Conservation (phyloP, 2,113 vertebrate species). For the Holacanthus passer region DNA sequence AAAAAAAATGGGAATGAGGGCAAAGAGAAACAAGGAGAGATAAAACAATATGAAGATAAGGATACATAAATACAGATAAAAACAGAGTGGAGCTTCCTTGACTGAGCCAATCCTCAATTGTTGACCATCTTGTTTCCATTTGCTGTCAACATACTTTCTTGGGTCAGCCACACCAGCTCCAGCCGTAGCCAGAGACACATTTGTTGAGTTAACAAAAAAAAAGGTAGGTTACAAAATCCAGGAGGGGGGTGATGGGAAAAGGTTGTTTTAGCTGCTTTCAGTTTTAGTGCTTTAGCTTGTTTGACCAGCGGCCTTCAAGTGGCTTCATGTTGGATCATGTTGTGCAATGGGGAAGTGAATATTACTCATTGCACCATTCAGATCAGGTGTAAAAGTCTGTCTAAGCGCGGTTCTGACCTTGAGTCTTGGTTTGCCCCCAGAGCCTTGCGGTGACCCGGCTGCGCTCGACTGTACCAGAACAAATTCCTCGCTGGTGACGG, state of each 20-base stretch:
- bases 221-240: background rate
- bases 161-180: background rate
- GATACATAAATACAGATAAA: background rate
- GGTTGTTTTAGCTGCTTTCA: background rate
- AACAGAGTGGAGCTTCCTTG: constrained; percentile 17
- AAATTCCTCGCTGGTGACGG: constrained; percentile 94
- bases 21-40: background rate
- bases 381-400: background rate
- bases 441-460: constrained; percentile 84
- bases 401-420: constrained; percentile 84
- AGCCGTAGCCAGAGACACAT: background rate
- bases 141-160: background rate
- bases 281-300: no score
- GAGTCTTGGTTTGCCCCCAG: constrained; percentile 89
- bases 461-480: constrained; percentile 89
- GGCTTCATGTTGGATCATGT: background rate
- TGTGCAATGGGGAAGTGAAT: background rate
- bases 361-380: background rate
- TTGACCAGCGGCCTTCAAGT: background rate
- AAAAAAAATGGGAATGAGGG: background rate
- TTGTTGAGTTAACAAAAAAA: background rate
- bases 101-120: background rate
- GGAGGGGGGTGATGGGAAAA: no score
- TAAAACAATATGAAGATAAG: background rate
- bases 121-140: background rate